Conservation (phyloP, 2,888 invertebrate species). For the Chironomus tentans region DNA sequence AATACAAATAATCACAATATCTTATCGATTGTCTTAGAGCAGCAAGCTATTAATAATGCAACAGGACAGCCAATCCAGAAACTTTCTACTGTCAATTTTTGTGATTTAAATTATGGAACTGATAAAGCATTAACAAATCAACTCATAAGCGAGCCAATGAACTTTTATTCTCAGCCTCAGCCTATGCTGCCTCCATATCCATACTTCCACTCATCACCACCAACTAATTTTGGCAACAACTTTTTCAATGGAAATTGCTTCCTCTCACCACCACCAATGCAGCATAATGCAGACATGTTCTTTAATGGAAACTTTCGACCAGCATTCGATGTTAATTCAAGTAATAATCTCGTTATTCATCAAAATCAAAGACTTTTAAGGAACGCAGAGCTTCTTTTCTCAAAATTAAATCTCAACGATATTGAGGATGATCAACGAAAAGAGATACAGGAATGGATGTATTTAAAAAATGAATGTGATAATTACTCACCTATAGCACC, state of each 20-base stretch:
- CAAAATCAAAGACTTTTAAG: conserved; percentile 75
- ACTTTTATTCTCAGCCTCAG: not conserved
- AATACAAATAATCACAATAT: conserved; percentile 55
- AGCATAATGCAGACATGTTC: not conserved
- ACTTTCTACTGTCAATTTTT: conserved; percentile 64
- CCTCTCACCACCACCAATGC: not conserved
- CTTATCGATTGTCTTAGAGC: conserved; percentile 64
- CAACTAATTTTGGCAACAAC: conserved; percentile 28
- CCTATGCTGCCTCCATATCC: not conserved
- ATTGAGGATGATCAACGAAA: conserved; percentile 62
- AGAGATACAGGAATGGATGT: conserved; percentile 73
- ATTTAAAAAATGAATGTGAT: conserved; percentile 80
- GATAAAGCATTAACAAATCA: conserved; percentile 39
- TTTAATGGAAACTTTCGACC: conserved; percentile 5
- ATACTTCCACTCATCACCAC: not conserved
- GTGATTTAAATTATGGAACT: conserved; percentile 52
- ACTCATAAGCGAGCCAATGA: conserved; percentile 24
- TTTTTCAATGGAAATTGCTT: not conserved
- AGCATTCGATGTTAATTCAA: conserved; percentile 47
- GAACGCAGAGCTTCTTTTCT: conserved; percentile 76
- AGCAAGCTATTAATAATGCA: conserved; percentile 60
- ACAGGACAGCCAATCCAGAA: conserved; percentile 58
- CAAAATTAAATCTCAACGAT: conserved; percentile 44
- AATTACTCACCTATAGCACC: conserved; percentile 36
- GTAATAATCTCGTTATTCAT: conserved; percentile 45